A percentile compares a stretch with the other conserved stretches of the same genome.
These are phyloP conservation scores for Tridacna gigas DNA, from an alignment of 2,888 invertebrate genomes.

Conservation along the genomic window DNA sequence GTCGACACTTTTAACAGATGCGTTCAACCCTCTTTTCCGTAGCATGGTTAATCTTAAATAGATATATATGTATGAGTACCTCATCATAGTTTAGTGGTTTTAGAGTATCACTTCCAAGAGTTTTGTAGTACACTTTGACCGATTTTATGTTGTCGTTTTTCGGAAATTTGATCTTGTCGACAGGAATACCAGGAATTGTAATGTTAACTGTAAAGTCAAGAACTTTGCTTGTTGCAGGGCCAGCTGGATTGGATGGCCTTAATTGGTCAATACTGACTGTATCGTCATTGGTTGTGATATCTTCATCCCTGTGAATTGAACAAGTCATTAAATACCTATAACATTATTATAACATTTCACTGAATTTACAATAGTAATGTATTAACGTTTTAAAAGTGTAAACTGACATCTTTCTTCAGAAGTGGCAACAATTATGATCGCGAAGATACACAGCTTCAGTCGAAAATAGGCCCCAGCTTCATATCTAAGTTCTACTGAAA, in stretches of 20 bases:
- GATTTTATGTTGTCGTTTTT: conserved; percentile 40
- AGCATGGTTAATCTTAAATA: too few relatives aligned
- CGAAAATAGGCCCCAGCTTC: too few relatives aligned
- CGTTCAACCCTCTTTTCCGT: too few relatives aligned
- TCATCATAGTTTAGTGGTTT: conserved; percentile 45
- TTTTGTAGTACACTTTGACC: conserved; percentile 34
- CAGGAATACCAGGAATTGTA: conserved; percentile 36
- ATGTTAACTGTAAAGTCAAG: conserved; percentile 34
- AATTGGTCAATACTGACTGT: conserved; percentile 38
- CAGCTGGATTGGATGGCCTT: conserved; percentile 36
- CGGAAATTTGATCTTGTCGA: conserved; percentile 44
- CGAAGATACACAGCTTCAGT: too few relatives aligned
- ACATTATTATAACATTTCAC: too few relatives aligned
- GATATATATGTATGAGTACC: conserved; percentile 1
- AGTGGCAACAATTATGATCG: too few relatives aligned
- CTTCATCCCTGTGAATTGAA: conserved; percentile 40
- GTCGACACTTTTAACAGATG: too few relatives aligned
- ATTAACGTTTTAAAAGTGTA: too few relatives aligned
- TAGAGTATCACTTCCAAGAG: conserved; percentile 11
- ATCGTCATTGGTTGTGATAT: conserved; percentile 51
- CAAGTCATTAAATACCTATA: not conserved
- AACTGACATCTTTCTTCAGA: too few relatives aligned
- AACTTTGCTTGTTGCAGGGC: conserved; percentile 31
- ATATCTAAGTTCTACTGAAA: too few relatives aligned
- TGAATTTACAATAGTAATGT: too few relatives aligned